Conservation (phyloP, 2,113 vertebrate species). For the Urocolius indicus region DNA sequence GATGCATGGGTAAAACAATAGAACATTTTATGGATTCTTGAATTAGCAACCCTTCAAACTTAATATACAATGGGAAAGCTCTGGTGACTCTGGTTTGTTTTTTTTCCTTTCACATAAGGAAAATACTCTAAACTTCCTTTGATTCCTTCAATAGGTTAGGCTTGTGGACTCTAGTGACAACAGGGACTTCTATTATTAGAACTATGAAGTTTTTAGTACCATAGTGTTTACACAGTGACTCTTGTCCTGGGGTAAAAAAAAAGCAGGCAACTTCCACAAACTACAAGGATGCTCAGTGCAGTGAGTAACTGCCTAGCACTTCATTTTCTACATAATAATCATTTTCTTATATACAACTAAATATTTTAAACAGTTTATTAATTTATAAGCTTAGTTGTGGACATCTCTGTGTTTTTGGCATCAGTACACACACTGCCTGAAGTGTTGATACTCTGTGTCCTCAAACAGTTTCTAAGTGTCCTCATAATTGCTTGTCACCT, state of each 20-base stretch:
- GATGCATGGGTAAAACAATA: neutral
- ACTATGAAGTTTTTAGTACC: neutral
- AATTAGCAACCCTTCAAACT: neutral
- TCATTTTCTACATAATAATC: constrained; percentile 58
- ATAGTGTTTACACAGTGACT: neutral
- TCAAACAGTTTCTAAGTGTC: constrained; percentile 76
- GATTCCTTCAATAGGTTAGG: neutral
- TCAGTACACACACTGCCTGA: constrained; percentile 33
- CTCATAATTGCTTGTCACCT: constrained; percentile 80
- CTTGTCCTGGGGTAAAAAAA: constrained; percentile 9
- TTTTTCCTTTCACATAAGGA: neutral
- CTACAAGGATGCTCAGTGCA: neutral
- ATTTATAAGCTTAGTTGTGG: constrained; percentile 69
- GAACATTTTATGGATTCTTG: neutral
- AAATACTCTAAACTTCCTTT: neutral
- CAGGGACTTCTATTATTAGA: neutral
- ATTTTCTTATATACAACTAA: constrained; percentile 65
- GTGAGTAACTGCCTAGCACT: constrained; percentile 55
- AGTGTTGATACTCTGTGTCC: constrained; percentile 66
- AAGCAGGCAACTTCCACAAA: constrained; percentile 9
- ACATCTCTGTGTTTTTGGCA: constrained; percentile 56
- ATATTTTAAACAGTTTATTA: constrained; percentile 71
- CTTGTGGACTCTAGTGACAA: neutral
- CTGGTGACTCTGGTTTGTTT: neutral
- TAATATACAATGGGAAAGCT: neutral